These are phyloP conservation scores for Eulacestoma nigropectus DNA, from an alignment of 2,113 vertebrate species.

Conservation along the genomic window DNA sequence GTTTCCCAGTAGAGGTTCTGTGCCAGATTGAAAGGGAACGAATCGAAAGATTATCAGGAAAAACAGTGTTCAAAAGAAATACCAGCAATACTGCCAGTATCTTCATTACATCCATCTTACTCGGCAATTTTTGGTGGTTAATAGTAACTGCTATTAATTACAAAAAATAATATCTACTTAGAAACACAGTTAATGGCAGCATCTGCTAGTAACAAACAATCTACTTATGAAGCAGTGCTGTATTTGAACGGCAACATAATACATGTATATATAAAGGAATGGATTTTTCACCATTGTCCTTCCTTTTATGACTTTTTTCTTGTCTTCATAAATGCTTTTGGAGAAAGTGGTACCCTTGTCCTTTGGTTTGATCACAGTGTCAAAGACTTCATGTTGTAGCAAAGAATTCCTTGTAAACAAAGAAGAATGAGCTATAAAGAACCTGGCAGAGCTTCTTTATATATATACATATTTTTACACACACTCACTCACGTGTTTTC, in stretches of 20 bases:
- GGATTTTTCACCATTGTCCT: not conserved
- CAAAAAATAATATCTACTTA: not conserved
- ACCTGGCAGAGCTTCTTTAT: not conserved
- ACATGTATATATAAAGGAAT: not conserved
- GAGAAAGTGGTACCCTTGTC: not conserved
- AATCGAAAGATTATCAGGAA: not conserved
- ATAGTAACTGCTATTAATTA: not conserved
- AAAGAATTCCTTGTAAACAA: not conserved
- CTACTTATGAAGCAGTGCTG: not conserved
- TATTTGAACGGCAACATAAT: not conserved
- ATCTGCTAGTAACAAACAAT: not conserved
- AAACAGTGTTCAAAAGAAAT: not conserved
- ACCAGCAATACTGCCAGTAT: not conserved
- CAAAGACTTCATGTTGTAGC: not conserved
- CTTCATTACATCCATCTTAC: not conserved
- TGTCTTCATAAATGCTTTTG: not conserved
- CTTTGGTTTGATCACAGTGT: not conserved
- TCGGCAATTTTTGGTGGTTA: not conserved
- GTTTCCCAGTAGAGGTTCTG: not conserved
- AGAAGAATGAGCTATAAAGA: not conserved
- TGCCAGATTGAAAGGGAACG: not conserved
- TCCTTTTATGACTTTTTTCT: not conserved
- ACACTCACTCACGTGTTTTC: not conserved
- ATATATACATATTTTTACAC: not conserved
- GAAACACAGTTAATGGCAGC: not conserved